Conservation (phyloP, 2,888 invertebrate genomes). For the Bellardia bayeri region DNA sequence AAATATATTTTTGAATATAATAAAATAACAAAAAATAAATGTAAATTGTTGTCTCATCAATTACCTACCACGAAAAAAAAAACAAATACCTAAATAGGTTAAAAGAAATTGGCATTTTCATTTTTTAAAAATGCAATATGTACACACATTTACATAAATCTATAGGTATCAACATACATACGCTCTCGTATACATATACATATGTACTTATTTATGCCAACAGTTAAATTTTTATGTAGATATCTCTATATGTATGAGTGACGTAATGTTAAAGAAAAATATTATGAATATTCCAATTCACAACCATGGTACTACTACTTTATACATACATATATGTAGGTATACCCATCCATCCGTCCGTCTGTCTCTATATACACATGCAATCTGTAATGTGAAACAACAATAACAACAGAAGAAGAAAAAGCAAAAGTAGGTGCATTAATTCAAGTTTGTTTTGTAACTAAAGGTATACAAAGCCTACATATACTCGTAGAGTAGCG, state of each 20-base stretch:
- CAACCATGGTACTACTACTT: background rate
- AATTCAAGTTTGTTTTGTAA: conserved; percentile 41
- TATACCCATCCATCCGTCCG: no score
- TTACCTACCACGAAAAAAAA: conserved; percentile 1
- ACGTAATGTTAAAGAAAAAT: conserved; percentile 78
- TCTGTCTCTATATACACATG: background rate
- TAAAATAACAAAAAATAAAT: conserved; percentile 5
- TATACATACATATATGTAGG: no score
- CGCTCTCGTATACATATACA: background rate
- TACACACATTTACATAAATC: conserved; percentile 6
- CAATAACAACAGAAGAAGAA: background rate
- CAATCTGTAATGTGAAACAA: conserved; percentile 22
- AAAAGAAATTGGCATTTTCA: conserved; percentile 60
- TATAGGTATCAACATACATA: background rate
- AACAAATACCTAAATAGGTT: conserved; percentile 42
- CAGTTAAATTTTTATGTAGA: conserved; percentile 24
- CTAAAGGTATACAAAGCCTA: conserved; percentile 39
- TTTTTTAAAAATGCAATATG: conserved; percentile 14
- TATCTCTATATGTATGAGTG: conserved; percentile 72
- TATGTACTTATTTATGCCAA: background rate
- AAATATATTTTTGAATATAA: background rate
- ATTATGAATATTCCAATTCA: conserved; percentile 35
- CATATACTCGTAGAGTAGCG: background rate
- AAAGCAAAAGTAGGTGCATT: conserved; percentile 48
- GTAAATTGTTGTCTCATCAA: conserved; percentile 30